These are phyloP conservation scores for Colaptes auratus DNA, from an alignment of 2,113 vertebrate genomes.

Conservation along the genomic window DNA sequence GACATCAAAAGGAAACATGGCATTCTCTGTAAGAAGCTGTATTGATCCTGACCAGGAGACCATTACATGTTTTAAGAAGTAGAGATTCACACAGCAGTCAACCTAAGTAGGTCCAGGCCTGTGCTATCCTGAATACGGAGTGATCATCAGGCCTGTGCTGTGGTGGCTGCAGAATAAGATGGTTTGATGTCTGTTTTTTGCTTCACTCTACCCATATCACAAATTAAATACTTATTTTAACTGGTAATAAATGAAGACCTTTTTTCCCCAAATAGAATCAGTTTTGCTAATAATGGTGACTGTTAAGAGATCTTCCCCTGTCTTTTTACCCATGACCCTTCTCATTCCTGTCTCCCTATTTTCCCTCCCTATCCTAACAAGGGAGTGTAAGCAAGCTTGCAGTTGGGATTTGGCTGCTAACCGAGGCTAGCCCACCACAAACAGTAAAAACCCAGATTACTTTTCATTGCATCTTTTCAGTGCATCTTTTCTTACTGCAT, in stretches of 20 bases:
- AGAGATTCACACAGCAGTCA: background rate
- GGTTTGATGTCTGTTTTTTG: background rate
- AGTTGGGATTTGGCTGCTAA: background rate
- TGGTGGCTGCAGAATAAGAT: background rate
- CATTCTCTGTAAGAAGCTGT: background rate
- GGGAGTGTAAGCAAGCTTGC: rapidly evolving
- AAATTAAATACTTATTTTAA: background rate
- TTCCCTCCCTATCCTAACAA: rapidly evolving
- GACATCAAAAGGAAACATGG: background rate
- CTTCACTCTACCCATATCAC: background rate
- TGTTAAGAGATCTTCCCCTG: background rate
- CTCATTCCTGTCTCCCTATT: background rate
- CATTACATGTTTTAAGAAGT: background rate
- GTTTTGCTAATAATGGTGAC: background rate
- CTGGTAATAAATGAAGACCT: background rate
- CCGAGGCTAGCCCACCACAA: background rate
- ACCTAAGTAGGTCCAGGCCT: background rate
- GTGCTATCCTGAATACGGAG: background rate
- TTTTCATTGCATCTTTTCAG: background rate
- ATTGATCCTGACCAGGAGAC: background rate
- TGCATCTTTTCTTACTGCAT: background rate
- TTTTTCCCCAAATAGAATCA: background rate
- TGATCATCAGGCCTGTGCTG: background rate
- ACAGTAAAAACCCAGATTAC: background rate
- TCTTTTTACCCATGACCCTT: background rate